A percentile compares a stretch with the other conserved stretches of the same genome.
These are phyloP conservation scores for Labeo catla DNA, from an alignment of 2,113 vertebrate genomes.

Conservation along the genomic window DNA sequence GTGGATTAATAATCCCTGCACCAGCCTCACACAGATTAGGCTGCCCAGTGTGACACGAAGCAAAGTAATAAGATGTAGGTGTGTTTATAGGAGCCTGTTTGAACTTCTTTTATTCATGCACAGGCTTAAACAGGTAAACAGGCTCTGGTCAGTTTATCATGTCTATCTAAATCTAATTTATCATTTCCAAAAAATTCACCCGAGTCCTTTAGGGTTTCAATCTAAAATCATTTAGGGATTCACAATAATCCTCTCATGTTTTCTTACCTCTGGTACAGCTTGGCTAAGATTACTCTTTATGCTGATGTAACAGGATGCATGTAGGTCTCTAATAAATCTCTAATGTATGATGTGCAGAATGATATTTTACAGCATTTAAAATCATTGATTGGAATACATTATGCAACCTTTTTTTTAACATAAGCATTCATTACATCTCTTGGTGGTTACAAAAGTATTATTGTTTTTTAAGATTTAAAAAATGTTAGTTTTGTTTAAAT, in stretches of 20 bases:
- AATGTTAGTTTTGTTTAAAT: neutral
- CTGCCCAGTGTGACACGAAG: constrained; percentile 26
- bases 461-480: neutral
- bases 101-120: neutral
- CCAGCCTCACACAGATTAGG: constrained; percentile 71
- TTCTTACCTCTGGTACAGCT: constrained; percentile 58
- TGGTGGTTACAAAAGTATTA: neutral
- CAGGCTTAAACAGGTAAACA: neutral
- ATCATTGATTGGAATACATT: neutral
- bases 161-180: neutral
- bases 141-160: neutral
- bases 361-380: neutral
- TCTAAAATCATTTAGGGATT: constrained; percentile 56
- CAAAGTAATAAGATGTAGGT: constrained; percentile 16
- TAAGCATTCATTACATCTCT: neutral
- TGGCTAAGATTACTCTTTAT: constrained; percentile 63
- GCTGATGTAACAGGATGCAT: constrained; percentile 45
- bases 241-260: constrained; percentile 70
- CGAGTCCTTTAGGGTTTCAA: constrained; percentile 31
- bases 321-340: constrained; percentile 1
- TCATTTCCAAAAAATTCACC: neutral
- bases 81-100: constrained; percentile 2
- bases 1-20: constrained; percentile 72
- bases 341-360: neutral
- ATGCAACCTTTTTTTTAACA: neutral